phyloP scores from a whole-genome alignment of 2,797 vertebrate species.

The Poecilia velifera region DNA sequence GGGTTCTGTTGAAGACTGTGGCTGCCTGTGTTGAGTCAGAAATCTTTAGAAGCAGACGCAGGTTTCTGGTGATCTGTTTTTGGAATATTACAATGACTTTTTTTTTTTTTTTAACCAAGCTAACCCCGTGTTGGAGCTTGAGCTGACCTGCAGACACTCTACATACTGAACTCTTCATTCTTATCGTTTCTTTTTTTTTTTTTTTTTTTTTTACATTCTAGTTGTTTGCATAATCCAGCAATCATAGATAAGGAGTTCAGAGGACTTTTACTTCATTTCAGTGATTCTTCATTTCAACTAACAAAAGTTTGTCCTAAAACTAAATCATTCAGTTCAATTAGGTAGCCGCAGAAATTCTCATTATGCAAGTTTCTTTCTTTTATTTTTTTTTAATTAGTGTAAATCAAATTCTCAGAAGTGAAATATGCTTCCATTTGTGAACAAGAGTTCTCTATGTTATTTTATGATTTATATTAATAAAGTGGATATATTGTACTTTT shows the following conservation, averaged over 20 bases:
- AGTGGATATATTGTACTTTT: slow-evolving; percentile 1
- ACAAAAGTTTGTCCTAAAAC: slow-evolving; percentile 8
- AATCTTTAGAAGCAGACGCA: not conserved
- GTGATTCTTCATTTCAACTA: slow-evolving; percentile 26
- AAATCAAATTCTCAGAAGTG: not conserved
- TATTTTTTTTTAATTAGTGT: not conserved
- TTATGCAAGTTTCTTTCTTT: not conserved
- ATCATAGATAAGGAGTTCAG: slow-evolving; percentile 44
- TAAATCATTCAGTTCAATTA: not conserved
- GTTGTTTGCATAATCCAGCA: slow-evolving; percentile 48
- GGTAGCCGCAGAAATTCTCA: not conserved
- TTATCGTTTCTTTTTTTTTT: slow-evolving; percentile 21
- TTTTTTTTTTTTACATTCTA: slow-evolving; percentile 37
- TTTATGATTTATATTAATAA: slow-evolving; percentile 31
- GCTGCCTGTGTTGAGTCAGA: not conserved
- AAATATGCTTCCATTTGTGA: not conserved
- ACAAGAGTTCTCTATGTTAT: not conserved
- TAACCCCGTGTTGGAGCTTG: not conserved
- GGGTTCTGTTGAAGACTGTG: not conserved
- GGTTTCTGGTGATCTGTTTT: not conserved
- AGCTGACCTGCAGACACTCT: not conserved
- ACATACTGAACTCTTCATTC: slow-evolving; percentile 24
- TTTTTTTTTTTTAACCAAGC: not conserved
- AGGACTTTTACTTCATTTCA: slow-evolving; percentile 15
- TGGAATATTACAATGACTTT: not conserved